Evolutionary conservation across 1,140 invertebrate species (phyloP).

Genomic region (Calliopsis andreniformis): DNA sequence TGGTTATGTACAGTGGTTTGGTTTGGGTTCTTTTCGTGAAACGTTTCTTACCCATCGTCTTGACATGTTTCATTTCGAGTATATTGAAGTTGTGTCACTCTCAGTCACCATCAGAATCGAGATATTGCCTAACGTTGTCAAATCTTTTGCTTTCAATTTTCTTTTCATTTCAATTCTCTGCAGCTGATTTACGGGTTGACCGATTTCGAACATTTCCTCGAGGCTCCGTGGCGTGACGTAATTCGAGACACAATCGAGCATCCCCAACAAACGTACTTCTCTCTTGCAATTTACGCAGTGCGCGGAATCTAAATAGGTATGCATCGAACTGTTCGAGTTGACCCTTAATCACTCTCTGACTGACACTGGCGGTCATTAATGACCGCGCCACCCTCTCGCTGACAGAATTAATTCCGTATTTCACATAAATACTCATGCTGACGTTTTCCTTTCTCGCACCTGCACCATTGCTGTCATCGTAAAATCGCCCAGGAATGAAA

Average conservation of each 20-base stretch:
- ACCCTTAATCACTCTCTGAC: neutral
- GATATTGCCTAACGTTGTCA: neutral
- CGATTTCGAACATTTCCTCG: neutral
- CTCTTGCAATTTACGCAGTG: slow-evolving; percentile 12
- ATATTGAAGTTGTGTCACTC: too few relatives aligned
- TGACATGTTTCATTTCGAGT: too few relatives aligned
- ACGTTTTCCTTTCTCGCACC: neutral
- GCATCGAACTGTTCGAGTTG: neutral
- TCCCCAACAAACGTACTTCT: neutral
- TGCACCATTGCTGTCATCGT: neutral
- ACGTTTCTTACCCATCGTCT: too few relatives aligned
- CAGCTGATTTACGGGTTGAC: too few relatives aligned
- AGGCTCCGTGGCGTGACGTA: neutral
- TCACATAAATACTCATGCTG: neutral
- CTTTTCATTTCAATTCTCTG: too few relatives aligned
- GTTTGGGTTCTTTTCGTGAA: too few relatives aligned
- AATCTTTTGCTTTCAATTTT: too few relatives aligned
- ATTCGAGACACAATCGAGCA: neutral
- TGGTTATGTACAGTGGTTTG: too few relatives aligned
- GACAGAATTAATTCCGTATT: slow-evolving; percentile 3
- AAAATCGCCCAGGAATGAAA: slow-evolving; percentile 5
- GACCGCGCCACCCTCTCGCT: neutral
- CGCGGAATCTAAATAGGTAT: slow-evolving; percentile 14
- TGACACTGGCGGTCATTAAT: neutral
- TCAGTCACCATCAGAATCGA: too few relatives aligned